These are phyloP conservation scores for Heliocidaris tuberculata DNA, from an alignment of 35 echinoderm and acorn worm species.

Conservation along the genomic window DNA sequence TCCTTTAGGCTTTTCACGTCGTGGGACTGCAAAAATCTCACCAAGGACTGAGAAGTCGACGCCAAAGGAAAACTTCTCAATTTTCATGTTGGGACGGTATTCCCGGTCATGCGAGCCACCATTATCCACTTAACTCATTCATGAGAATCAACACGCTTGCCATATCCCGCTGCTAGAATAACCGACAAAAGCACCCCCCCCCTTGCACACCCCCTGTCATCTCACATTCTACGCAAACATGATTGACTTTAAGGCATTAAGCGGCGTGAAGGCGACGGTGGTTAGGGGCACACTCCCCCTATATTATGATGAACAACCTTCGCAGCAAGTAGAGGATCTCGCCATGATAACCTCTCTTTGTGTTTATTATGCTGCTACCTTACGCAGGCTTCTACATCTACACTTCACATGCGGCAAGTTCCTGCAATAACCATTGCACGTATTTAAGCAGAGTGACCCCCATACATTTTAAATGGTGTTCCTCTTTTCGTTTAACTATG, in stretches of 20 bases:
- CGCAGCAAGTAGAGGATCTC: background rate
- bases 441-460: too few species aligned
- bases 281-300: background rate
- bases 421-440: too few species aligned
- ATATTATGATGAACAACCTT: background rate
- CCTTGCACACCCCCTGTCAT: background rate
- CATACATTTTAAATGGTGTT: too few species aligned
- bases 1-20: background rate
- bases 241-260: background rate
- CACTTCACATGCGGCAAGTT: too few species aligned
- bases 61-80: background rate
- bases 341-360: too few species aligned
- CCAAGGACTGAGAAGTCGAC: background rate
- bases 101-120: background rate
- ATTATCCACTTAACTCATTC: slow-evolving; percentile 18
- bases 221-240: background rate
- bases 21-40: background rate
- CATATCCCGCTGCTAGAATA: background rate
- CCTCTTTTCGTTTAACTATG: too few species aligned
- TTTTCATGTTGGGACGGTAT: background rate
- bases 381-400: too few species aligned
- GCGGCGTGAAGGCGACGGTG: background rate
- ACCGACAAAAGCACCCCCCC: background rate
- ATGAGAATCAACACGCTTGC: background rate
- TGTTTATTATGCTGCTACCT: too few species aligned